Conservation (phyloP, 2,797 vertebrate species). For the Ispidina picta region DNA sequence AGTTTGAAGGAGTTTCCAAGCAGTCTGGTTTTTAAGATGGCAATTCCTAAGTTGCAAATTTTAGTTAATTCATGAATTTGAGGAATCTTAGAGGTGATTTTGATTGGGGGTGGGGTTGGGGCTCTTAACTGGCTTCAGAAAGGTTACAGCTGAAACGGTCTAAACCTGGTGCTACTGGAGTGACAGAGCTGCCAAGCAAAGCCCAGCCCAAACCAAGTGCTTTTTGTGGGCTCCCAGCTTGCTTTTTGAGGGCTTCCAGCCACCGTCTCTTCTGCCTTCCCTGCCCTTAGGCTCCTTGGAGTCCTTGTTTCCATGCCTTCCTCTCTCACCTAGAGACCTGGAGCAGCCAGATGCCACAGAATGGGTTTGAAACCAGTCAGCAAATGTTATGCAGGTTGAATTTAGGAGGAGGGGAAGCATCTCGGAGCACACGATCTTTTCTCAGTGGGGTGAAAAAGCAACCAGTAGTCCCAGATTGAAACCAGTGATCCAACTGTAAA, state of each 20-base stretch:
- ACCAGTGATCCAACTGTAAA: background rate
- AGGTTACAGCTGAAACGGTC: background rate
- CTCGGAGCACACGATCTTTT: background rate
- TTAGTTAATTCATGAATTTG: background rate
- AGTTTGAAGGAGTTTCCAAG: background rate
- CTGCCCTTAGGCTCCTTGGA: background rate
- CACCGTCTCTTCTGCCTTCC: background rate
- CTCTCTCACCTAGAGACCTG: background rate
- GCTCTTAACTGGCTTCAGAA: background rate
- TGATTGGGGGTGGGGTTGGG: background rate
- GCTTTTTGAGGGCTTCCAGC: background rate
- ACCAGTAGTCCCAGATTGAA: background rate
- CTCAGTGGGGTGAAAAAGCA: background rate
- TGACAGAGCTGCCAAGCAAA: background rate
- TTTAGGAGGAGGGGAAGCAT: background rate
- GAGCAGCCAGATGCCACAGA: background rate
- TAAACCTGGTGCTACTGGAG: background rate
- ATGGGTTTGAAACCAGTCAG: constrained; percentile 1
- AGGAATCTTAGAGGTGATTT: background rate
- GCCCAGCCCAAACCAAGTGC: background rate
- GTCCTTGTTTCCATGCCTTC: background rate
- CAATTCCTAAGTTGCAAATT: background rate
- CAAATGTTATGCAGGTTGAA: background rate
- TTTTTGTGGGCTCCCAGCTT: background rate
- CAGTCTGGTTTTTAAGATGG: background rate